Percentiles rank a stretch among this genome's conserved stretches.
Conservation (phyloP, 2,888 invertebrate species). For the Acrocyrtus sp. region DNA sequence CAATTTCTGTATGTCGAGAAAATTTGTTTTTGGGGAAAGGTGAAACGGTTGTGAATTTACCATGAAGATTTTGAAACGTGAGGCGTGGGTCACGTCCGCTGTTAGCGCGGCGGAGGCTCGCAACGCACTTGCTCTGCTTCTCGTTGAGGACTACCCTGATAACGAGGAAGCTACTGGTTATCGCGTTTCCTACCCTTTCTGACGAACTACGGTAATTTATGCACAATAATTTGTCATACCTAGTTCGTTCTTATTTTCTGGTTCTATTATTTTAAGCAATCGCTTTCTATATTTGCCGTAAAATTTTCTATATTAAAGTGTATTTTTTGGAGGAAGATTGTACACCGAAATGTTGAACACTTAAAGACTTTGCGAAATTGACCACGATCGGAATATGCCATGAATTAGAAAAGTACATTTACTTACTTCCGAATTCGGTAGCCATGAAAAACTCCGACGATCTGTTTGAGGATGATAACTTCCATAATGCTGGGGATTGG, state of each 20-base stretch:
- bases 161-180: not conserved
- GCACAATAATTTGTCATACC: too few relatives aligned
- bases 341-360: not conserved
- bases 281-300: not conserved
- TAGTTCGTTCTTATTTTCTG: too few relatives aligned
- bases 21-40: too few relatives aligned
- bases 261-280: not conserved
- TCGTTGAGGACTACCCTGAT: not conserved
- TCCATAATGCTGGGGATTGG: not conserved
- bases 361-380: not conserved
- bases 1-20: too few relatives aligned
- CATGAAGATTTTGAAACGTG: not conserved
- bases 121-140: constrained; percentile 1
- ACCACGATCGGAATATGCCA: too few relatives aligned
- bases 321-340: not conserved
- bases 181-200: not conserved
- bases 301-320: not conserved
- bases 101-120: not conserved
- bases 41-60: too few relatives aligned
- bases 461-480: not conserved
- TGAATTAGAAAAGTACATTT: not conserved
- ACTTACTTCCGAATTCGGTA: not conserved
- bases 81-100: constrained; percentile 3
- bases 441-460: not conserved
- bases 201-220: too few relatives aligned